Conservation (phyloP, 2,888 invertebrate species). For the Himalopsyche tibetana region DNA sequence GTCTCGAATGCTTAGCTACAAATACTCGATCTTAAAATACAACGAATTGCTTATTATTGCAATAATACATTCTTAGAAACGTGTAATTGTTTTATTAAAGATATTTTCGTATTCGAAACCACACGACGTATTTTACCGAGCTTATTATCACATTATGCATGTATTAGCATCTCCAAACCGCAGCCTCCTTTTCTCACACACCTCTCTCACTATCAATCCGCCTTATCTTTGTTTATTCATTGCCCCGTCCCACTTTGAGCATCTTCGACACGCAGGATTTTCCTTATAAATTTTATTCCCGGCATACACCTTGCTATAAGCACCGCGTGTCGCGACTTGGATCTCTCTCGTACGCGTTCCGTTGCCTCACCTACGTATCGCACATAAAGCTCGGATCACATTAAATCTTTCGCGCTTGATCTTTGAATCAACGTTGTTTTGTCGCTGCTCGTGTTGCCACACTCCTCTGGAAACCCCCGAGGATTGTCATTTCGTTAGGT, state of each 20-base stretch:
- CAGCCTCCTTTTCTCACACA: neutral
- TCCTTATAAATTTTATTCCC: constrained; percentile 17
- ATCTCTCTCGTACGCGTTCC: neutral
- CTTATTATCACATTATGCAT: too few relatives aligned
- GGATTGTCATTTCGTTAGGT: constrained; percentile 24
- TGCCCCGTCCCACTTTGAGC: neutral
- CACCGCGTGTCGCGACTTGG: constrained; percentile 4
- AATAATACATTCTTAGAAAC: too few relatives aligned
- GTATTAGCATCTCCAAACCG: neutral
- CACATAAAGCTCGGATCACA: constrained; percentile 26
- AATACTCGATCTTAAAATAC: too few relatives aligned
- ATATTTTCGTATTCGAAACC: too few relatives aligned
- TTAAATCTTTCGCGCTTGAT: constrained; percentile 22
- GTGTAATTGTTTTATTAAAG: too few relatives aligned
- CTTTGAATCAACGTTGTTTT: constrained; percentile 34
- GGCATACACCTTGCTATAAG: constrained; percentile 2
- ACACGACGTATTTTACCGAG: too few relatives aligned
- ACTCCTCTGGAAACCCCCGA: constrained; percentile 5
- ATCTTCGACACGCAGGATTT: constrained; percentile 14
- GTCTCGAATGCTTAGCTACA: too few relatives aligned
- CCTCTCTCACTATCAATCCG: constrained; percentile 17
- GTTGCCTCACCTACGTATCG: neutral
- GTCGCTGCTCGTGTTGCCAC: constrained; percentile 16
- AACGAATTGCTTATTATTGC: too few relatives aligned
- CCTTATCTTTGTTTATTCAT: constrained; percentile 30